phyloP scores from a whole-genome alignment of 2,113 vertebrate genomes.

The Pelusios castaneus region DNA sequence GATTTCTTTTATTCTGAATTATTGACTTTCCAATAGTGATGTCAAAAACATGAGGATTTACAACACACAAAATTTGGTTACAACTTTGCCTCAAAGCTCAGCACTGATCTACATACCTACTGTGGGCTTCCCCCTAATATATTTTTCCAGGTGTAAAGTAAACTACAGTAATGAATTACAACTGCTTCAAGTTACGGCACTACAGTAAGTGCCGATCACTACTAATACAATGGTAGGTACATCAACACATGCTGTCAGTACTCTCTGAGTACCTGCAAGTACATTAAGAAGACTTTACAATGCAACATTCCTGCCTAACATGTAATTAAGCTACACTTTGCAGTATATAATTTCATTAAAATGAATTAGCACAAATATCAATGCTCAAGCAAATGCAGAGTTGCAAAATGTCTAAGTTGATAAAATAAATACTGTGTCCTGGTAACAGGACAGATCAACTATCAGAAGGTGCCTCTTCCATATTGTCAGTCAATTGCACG shows the following conservation, averaged over 20 bases:
- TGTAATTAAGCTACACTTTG: constrained; percentile 57
- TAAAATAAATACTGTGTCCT: background rate
- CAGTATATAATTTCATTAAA: constrained; percentile 56
- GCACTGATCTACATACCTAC: background rate
- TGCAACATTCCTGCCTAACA: constrained; percentile 44
- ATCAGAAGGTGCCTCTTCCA: background rate
- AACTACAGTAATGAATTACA: background rate
- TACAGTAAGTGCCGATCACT: constrained; percentile 37
- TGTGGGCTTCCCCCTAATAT: background rate
- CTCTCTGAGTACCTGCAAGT: constrained; percentile 39
- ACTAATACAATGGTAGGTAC: constrained; percentile 52
- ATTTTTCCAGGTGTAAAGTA: background rate
- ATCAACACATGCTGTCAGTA: constrained; percentile 56
- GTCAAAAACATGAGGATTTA: background rate
- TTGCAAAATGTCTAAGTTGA: constrained; percentile 25
- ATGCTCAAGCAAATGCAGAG: constrained; percentile 51
- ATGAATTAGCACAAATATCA: constrained; percentile 58
- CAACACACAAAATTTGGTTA: background rate
- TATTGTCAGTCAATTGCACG: background rate
- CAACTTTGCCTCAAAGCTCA: background rate
- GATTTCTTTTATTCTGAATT: background rate
- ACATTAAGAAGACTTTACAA: constrained; percentile 67
- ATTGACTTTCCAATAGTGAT: background rate
- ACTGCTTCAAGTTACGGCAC: background rate
- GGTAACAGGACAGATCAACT: constrained; percentile 17